These are phyloP conservation scores for Amphipoea oculea DNA, from an alignment of 2,888 invertebrate species.

Conservation along the genomic window DNA sequence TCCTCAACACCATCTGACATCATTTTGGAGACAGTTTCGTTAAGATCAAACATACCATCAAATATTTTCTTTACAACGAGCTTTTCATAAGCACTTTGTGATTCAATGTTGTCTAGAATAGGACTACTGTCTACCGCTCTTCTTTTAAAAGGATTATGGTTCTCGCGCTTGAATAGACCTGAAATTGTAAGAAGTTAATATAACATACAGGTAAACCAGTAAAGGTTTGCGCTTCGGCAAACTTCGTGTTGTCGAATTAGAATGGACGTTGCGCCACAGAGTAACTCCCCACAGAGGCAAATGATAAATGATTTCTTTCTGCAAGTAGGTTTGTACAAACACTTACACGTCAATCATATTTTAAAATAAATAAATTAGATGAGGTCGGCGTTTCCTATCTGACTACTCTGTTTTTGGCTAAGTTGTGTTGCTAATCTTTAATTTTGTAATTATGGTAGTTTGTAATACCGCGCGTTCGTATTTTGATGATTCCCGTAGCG, in stretches of 20 bases:
- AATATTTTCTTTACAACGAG: conserved; percentile 33
- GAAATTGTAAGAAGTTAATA: conserved; percentile 2
- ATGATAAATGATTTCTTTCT: too few relatives aligned
- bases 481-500: not conserved
- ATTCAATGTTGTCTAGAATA: conserved; percentile 38
- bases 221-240: not conserved
- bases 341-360: too few relatives aligned
- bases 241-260: not conserved
- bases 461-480: not conserved
- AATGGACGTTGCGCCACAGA: not conserved
- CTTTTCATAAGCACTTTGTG: not conserved
- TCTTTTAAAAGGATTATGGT: conserved; percentile 35
- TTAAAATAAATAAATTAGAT: too few relatives aligned
- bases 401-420: too few relatives aligned
- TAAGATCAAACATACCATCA: conserved; percentile 52
- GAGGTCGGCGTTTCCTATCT: too few relatives aligned
- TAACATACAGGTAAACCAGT: too few relatives aligned
- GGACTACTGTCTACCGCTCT: conserved; percentile 45
- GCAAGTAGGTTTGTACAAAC: too few relatives aligned
- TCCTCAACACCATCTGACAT: conserved; percentile 47
- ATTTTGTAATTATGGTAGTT: too few relatives aligned
- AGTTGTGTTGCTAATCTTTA: too few relatives aligned
- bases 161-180: conserved; percentile 42
- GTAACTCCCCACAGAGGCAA: not conserved
- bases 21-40: conserved; percentile 36